A percentile compares a stretch with the other conserved stretches of the same genome.
phyloP scores from a whole-genome alignment of 2,113 vertebrate genomes.

The Theristicus caerulescens region DNA sequence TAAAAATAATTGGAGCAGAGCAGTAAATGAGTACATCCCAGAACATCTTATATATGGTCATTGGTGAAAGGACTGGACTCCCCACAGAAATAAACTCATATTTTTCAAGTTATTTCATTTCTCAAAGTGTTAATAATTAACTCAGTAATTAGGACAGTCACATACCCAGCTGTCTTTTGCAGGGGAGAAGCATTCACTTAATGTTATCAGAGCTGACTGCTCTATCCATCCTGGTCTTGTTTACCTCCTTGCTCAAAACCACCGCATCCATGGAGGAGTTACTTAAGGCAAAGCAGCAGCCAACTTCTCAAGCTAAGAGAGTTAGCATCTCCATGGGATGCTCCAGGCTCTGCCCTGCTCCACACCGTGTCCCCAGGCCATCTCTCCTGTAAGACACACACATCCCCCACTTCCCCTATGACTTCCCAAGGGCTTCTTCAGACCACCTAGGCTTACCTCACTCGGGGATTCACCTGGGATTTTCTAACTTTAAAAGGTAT shows the following conservation, averaged over 20 bases:
- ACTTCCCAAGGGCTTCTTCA: not conserved
- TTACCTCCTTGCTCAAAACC: not conserved
- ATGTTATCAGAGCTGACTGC: not conserved
- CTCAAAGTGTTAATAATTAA: not conserved
- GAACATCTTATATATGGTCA: not conserved
- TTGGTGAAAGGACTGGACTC: fast-evolving
- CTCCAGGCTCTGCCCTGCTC: fast-evolving
- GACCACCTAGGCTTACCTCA: not conserved
- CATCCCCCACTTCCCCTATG: fast-evolving
- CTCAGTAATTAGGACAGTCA: not conserved
- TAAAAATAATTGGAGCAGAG: not conserved
- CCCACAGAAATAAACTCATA: not conserved
- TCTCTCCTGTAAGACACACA: not conserved
- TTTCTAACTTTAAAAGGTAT: not conserved
- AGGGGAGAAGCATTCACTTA: fast-evolving
- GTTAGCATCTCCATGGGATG: not conserved
- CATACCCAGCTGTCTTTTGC: not conserved
- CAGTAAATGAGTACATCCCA: not conserved
- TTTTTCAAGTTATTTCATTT: not conserved
- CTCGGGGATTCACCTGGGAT: not conserved
- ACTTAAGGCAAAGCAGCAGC: not conserved
- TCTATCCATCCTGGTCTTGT: not conserved
- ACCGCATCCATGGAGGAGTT: fast-evolving
- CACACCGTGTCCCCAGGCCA: fast-evolving
- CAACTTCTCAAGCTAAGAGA: not conserved